A percentile compares a stretch with the other conserved stretches of the same genome.
Evolutionary conservation across 2,797 vertebrate genomes (phyloP).

Genomic region (Eulemur coronatus): DNA sequence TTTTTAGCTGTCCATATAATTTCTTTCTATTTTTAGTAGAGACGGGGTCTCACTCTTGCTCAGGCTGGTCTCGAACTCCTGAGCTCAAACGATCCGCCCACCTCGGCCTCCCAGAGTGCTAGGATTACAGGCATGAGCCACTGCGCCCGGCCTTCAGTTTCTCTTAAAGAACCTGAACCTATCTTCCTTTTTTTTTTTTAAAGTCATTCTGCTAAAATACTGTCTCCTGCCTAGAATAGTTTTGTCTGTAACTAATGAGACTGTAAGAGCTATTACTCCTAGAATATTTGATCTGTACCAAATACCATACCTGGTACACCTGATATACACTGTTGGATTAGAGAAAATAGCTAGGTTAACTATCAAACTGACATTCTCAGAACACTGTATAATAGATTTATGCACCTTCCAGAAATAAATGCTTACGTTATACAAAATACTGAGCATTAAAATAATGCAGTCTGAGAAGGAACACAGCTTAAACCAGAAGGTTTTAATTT

Average conservation of each 20-base stretch:
- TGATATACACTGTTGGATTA: background rate
- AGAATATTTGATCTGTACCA: background rate
- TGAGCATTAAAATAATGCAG: conserved; percentile 22
- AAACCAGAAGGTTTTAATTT: background rate
- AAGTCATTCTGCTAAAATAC: conserved; percentile 20
- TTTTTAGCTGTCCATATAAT: no score
- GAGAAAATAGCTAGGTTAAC: background rate
- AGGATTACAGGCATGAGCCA: no score
- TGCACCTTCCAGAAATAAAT: conserved; percentile 2
- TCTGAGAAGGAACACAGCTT: background rate
- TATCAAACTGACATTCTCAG: conserved; percentile 4
- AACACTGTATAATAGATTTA: background rate
- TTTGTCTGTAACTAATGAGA: background rate
- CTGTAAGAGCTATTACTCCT: background rate
- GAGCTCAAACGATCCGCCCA: no score
- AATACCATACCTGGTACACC: background rate
- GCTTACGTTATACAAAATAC: background rate
- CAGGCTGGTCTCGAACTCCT: no score
- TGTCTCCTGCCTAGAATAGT: background rate
- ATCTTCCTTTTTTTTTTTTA: background rate
- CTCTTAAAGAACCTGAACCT: background rate
- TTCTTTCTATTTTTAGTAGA: no score
- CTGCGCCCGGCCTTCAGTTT: no score
- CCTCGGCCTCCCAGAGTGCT: no score
- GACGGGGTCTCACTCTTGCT: no score